Conservation (phyloP, 1,140 invertebrate species). For the Planococcus citri region DNA sequence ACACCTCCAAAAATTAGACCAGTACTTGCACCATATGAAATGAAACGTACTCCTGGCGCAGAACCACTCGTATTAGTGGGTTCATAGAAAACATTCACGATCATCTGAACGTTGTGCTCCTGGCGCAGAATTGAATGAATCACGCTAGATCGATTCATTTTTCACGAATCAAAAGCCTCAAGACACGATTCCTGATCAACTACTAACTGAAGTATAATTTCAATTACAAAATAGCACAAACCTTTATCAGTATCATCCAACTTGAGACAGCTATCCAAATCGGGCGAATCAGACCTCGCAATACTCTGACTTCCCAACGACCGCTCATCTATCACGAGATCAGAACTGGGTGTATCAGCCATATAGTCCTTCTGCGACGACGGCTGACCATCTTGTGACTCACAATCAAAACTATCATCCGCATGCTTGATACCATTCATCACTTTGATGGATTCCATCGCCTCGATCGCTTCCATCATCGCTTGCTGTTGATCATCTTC, state of each 20-base stretch:
- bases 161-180: too few species aligned
- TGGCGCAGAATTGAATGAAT: too few species aligned
- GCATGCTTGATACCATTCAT: not conserved
- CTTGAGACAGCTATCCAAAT: not conserved
- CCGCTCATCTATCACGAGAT: not conserved
- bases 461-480: slow-evolving; percentile 3
- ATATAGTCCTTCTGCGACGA: not conserved
- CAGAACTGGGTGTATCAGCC: not conserved
- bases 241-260: not conserved
- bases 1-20: too few species aligned
- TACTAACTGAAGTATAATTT: too few species aligned
- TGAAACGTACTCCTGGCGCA: too few species aligned
- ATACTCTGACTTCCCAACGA: not conserved
- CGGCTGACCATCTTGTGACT: not conserved
- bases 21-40: too few species aligned
- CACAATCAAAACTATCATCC: not conserved
- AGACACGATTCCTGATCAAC: too few species aligned
- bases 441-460: slow-evolving; percentile 11
- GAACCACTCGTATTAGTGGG: too few species aligned
- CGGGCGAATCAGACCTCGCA: not conserved
- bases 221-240: not conserved
- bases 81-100: too few species aligned
- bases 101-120: too few species aligned
- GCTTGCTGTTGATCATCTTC: slow-evolving; percentile 14
- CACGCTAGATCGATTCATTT: too few species aligned